Base-by-base conservation (phyloP, 2,797 vertebrate species). In the Rhynchotus rufescens region DNA sequence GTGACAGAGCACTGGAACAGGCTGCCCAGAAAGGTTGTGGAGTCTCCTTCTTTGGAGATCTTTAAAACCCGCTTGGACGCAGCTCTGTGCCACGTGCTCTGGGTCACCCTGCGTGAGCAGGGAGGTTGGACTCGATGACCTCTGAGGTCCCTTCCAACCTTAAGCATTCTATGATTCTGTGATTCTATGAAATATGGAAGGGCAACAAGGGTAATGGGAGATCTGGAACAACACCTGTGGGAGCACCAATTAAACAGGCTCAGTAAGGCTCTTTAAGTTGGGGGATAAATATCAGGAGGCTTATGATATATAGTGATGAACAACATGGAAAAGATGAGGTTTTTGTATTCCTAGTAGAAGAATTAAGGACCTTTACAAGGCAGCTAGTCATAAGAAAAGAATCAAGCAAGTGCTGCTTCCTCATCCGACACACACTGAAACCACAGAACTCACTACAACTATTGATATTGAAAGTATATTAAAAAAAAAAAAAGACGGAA, bases 331-430 rank as follows among this genome's bases (percentile, higher is more conserved):
- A 82, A 82, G 20, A 80, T 13, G 1, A 74, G 84, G 15, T 74
- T 82, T 67, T 80, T 89, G 26, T 77, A 84, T 67, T 80, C 80
- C 30, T 75, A 65, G 60, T 1, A 66, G 21, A 45, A 17, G 74
- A 90, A 68, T 5, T 12, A 44, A 7, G 57, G 32, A 86, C 79
- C 26, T 78, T 9, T 38, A 76, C 20, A 6, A 26, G 34, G 40
- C 26, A 71, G 62, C 8, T 72, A 26, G 17, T 15, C n/a, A 56
- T 9, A n/a, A 34, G 15, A 64, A 2, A 54, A 52, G 80, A 88
- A 86, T 59, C 72, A 86, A 56, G 65, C 52, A 84, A 83, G 88
- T 62, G 72, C 52, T 28, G 84, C 73, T 94, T 96, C 86, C 75
- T 90, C 92, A 94, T 83, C 72, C 59, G 88, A 62, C 9, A 75